Evolutionary conservation across 2,888 invertebrate species (phyloP).

Genomic region (Lordiphosa fenestrarum): DNA sequence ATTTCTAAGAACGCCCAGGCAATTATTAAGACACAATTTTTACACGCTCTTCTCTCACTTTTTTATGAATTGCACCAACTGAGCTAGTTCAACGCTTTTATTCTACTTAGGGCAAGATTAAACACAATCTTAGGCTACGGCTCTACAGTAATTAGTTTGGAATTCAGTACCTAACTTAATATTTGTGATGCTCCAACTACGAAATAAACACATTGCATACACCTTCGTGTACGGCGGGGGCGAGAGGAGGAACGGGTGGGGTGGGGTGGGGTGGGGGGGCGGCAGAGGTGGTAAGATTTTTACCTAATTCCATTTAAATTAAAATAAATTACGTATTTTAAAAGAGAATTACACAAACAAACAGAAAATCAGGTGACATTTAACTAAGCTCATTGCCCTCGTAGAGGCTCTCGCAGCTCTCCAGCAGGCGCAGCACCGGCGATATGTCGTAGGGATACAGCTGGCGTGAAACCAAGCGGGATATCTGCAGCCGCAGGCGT

Average conservation of each 20-base stretch:
- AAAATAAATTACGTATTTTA: slow-evolving; percentile 71
- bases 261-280: neutral
- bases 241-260: neutral
- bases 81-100: slow-evolving; percentile 29
- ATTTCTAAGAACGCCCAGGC: slow-evolving; percentile 49
- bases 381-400: slow-evolving; percentile 91
- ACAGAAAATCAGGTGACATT: slow-evolving; percentile 19
- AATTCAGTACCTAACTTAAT: slow-evolving; percentile 35
- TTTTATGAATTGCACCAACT: slow-evolving; percentile 10
- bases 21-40: slow-evolving; percentile 46
- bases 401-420: slow-evolving; percentile 91
- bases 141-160: slow-evolving; percentile 44
- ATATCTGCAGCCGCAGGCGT: slow-evolving; percentile 89
- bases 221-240: slow-evolving; percentile 10
- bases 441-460: slow-evolving; percentile 95
- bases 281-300: slow-evolving; percentile 38
- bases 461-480: slow-evolving; percentile 89
- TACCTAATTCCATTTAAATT: slow-evolving; percentile 41
- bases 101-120: slow-evolving; percentile 77
- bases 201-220: slow-evolving; percentile 25
- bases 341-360: slow-evolving; percentile 12
- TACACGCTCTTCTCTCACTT: slow-evolving; percentile 48
- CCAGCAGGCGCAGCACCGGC: slow-evolving; percentile 90
- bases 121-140: slow-evolving; percentile 72
- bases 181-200: slow-evolving; percentile 22